Base-by-base conservation (phyloP, 2,888 invertebrate species). In the Ariolimax columbianus region DNA sequence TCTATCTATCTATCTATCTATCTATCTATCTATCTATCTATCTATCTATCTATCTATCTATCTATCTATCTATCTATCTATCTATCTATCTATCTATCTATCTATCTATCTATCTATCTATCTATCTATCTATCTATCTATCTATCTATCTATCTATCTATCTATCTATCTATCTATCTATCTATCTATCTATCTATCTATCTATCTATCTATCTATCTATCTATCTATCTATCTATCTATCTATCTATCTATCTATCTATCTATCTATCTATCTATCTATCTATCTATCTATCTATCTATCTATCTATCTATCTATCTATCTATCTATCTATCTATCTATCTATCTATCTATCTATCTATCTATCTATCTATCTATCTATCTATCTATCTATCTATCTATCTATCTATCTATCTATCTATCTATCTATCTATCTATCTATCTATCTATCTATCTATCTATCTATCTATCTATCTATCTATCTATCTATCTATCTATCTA, bases 361-460 rank as follows among this genome's bases (percentile, higher is more conserved):
- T 66, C 66, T 66, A 30, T 66, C 66, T 66, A 30, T 66, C 66
- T 66, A 14, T 66, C 66, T 66, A 30, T 30, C 30, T 66, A 30
- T 30, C 66, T 14, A 30, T 66, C 66, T 66, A 30, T 66, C 66
- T 66, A 30, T 66, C 66, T 30, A 30, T 30, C 66, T 66, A 30
- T 30, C 66, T 66, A 30, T 66, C 66, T 66, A 30, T 66, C 66
- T 66, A 66, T 66, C n/a, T 30, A 30, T 66, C 66, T 66, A 30
- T 66, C 66, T 66, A 66, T 66, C 30, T 30, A 66, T 66, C 66
- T 66, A 66, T 66, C 66, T 66, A 66, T 66, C 66, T 66, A 66
- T 66, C 66, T 66, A 66, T 66, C 66, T 66, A 66, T 66, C 66
- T 66, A 66, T 66, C 66, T 66, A 66, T 66, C 66, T 66, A 66